Evolutionary conservation across 1,140 invertebrate species (phyloP).

Genomic region (Drosophila sechellia): DNA sequence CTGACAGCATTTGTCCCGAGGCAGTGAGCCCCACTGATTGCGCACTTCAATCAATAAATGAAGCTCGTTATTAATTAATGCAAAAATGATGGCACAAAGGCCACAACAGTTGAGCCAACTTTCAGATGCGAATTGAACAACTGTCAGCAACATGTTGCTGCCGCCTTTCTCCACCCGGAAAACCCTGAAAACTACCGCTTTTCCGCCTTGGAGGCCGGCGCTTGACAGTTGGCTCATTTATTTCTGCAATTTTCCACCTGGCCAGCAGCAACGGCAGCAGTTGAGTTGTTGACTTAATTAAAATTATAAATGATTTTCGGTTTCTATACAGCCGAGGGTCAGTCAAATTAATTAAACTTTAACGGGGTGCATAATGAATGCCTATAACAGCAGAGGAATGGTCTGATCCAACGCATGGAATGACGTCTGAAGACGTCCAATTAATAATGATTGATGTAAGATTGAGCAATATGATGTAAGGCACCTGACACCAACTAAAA

Average conservation of each 20-base stretch:
- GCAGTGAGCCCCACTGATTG: conserved; percentile 47
- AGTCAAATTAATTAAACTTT: conserved; percentile 24
- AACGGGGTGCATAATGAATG: conserved; percentile 35
- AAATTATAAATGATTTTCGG: conserved; percentile 80
- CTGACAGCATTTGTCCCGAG: conserved; percentile 61
- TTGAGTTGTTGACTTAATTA: conserved; percentile 66
- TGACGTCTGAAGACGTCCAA: too few species aligned
- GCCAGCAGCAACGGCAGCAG: conserved; percentile 27
- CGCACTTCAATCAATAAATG: conserved; percentile 65
- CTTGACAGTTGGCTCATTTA: conserved; percentile 67
- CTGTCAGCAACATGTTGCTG: conserved; percentile 77
- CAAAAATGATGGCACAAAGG: conserved; percentile 60
- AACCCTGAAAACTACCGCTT: conserved; percentile 1
- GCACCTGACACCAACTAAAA: too few species aligned
- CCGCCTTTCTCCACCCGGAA: background rate
- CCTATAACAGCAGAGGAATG: background rate
- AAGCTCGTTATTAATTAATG: conserved; percentile 76
- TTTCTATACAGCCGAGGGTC: conserved; percentile 25
- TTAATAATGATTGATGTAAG: background rate
- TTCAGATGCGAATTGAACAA: conserved; percentile 71
- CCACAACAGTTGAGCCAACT: conserved; percentile 34
- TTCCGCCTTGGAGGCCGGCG: conserved; percentile 35
- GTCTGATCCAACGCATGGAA: too few species aligned
- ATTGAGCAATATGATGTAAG: background rate
- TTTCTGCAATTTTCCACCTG: conserved; percentile 71